phyloP scores from a whole-genome alignment of 64 coral and sea anemone genomes.

The Dendrophyllia cribrosa region DNA sequence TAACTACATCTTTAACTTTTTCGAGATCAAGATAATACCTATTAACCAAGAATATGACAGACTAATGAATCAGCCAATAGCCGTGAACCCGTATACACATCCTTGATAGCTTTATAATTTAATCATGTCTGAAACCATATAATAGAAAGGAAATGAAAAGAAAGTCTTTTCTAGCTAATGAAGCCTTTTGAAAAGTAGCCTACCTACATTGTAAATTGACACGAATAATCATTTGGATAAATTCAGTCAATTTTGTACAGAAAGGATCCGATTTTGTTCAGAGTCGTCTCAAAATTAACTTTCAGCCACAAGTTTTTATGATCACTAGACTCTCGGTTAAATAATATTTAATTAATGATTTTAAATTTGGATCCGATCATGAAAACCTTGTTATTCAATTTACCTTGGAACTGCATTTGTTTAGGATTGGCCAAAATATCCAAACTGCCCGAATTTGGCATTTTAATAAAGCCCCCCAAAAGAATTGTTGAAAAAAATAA shows the following conservation, averaged over 20 bases:
- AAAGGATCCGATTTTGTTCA: not conserved
- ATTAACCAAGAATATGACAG: not conserved
- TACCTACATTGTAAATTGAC: not conserved
- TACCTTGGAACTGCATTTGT: not conserved
- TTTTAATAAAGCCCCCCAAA: no score
- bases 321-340: not conserved
- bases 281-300: no score
- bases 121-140: not conserved
- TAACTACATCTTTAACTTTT: no score
- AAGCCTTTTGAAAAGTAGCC: constrained; percentile 8
- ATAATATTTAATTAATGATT: constrained; percentile 6
- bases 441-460: no score
- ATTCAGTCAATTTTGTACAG: not conserved
- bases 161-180: not conserved
- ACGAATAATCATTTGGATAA: not conserved
- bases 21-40: not conserved
- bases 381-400: not conserved
- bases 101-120: not conserved
- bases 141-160: constrained; percentile 14
- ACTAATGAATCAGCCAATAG: not conserved
- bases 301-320: not conserved
- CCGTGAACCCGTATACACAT: not conserved
- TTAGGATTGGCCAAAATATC: not conserved
- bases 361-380: not conserved
- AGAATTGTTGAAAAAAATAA: not conserved